These are phyloP conservation scores for Diabrotica virgifera DNA, from an alignment of 1,140 invertebrate species.

Conservation along the genomic window DNA sequence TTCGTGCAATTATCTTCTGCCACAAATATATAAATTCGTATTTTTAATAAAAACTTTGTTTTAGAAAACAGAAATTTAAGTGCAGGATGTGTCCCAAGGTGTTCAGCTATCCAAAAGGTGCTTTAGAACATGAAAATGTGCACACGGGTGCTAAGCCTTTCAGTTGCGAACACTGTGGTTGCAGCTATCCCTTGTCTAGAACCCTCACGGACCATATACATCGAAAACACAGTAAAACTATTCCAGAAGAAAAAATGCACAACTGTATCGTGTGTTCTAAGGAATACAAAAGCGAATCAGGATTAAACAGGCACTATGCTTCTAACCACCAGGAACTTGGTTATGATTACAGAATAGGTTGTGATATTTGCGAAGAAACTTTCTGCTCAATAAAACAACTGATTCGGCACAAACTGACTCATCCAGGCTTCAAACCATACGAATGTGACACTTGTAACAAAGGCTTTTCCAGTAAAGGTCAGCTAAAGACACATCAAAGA, in stretches of 20 bases:
- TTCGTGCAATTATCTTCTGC: too few species aligned
- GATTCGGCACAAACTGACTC: conserved; percentile 68
- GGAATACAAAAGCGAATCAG: too few species aligned
- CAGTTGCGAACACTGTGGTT: conserved; percentile 60
- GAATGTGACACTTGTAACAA: conserved; percentile 66
- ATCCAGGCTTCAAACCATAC: conserved; percentile 71
- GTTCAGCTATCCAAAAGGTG: too few species aligned
- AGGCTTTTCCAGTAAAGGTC: conserved; percentile 59
- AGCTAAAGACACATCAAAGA: conserved; percentile 59
- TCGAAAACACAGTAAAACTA: conserved; percentile 44
- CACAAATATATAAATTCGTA: too few species aligned
- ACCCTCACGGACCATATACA: conserved; percentile 41
- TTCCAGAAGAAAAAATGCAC: conserved; percentile 41
- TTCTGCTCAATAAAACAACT: conserved; percentile 68
- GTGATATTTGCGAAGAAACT: conserved; percentile 75
- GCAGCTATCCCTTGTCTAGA: conserved; percentile 47
- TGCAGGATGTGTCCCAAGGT: too few species aligned
- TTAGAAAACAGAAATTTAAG: too few species aligned
- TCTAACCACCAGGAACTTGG: too few species aligned
- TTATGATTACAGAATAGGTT: conserved; percentile 51
- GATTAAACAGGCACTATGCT: conserved; percentile 27
- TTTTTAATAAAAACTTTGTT: too few species aligned
- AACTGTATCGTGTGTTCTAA: too few species aligned
- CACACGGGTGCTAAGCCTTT: too few species aligned
- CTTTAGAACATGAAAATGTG: too few species aligned